Evolutionary conservation across 2,888 invertebrate species (phyloP).

Genomic region (Belgica antarctica): DNA sequence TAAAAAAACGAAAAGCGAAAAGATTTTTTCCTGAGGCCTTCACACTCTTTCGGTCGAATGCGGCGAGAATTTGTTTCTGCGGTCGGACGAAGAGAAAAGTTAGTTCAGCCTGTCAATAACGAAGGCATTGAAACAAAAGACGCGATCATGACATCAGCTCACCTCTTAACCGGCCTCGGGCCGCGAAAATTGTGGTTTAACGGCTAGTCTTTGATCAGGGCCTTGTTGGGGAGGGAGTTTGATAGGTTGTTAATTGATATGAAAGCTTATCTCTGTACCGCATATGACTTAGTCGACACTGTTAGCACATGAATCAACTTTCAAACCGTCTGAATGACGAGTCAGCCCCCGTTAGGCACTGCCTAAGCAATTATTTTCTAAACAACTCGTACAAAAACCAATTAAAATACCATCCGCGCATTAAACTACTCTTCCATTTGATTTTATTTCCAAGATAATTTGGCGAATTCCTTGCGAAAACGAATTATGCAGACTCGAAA

Average conservation of each 20-base stretch:
- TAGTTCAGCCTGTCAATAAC: constrained; percentile 10
- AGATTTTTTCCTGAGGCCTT: constrained; percentile 32
- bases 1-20: constrained; percentile 37
- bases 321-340: too few species aligned
- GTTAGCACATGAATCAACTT: too few species aligned
- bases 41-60: not conserved
- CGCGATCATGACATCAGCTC: constrained; percentile 15
- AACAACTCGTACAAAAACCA: not conserved
- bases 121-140: not conserved
- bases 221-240: too few species aligned
- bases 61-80: not conserved
- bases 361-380: not conserved
- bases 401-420: not conserved
- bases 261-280: too few species aligned
- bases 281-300: too few species aligned
- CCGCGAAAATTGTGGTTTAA: too few species aligned
- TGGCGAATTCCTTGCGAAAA: constrained; percentile 18
- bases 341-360: too few species aligned
- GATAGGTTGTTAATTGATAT: too few species aligned
- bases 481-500: constrained; percentile 2
- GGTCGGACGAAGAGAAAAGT: constrained; percentile 9
- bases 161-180: too few species aligned
- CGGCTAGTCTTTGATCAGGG: too few species aligned
- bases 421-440: constrained; percentile 22
- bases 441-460: constrained; percentile 13